Evolutionary conservation across 2,797 vertebrate genomes (phyloP).

Genomic region (Sphenopsis melanotis): DNA sequence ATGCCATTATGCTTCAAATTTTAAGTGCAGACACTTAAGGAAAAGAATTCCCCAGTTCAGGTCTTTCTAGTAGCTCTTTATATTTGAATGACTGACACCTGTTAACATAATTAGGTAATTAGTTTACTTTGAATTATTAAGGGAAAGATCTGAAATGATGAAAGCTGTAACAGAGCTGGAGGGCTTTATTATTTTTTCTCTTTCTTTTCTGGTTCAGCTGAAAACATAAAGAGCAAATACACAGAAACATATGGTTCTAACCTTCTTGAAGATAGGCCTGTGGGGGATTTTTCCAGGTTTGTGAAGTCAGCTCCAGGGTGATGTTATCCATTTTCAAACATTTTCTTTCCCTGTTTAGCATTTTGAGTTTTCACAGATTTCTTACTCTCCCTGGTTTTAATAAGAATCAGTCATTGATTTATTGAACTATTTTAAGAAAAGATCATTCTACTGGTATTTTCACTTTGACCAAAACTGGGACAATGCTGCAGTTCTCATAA

Average conservation of each 20-base stretch:
- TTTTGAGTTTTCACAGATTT: slow-evolving; percentile 32
- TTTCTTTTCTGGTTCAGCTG: slow-evolving; percentile 45
- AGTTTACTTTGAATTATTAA: slow-evolving; percentile 62
- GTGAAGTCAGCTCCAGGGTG: slow-evolving; percentile 20
- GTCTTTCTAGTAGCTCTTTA: slow-evolving; percentile 33
- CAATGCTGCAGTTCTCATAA: background rate
- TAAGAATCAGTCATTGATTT: background rate
- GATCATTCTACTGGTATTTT: background rate
- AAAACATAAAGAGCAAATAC: slow-evolving; percentile 39
- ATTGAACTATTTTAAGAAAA: slow-evolving; percentile 6
- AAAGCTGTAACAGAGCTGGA: slow-evolving; percentile 45
- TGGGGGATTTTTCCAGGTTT: slow-evolving; percentile 36
- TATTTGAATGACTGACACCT: slow-evolving; percentile 55
- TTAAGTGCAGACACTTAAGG: slow-evolving; percentile 34
- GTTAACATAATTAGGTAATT: slow-evolving; percentile 62
- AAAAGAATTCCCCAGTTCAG: slow-evolving; percentile 48
- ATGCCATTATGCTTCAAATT: slow-evolving; percentile 37
- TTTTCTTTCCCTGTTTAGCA: slow-evolving; percentile 40
- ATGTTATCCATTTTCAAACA: slow-evolving; percentile 27
- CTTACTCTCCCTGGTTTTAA: background rate
- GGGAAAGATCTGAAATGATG: slow-evolving; percentile 28
- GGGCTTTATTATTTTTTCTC: slow-evolving; percentile 35
- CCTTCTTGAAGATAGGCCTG: slow-evolving; percentile 40
- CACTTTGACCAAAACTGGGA: background rate
- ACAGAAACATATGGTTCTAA: slow-evolving; percentile 55